These are phyloP conservation scores for Ennomos quercinarius DNA, from an alignment of 2,888 invertebrate species.

Conservation along the genomic window DNA sequence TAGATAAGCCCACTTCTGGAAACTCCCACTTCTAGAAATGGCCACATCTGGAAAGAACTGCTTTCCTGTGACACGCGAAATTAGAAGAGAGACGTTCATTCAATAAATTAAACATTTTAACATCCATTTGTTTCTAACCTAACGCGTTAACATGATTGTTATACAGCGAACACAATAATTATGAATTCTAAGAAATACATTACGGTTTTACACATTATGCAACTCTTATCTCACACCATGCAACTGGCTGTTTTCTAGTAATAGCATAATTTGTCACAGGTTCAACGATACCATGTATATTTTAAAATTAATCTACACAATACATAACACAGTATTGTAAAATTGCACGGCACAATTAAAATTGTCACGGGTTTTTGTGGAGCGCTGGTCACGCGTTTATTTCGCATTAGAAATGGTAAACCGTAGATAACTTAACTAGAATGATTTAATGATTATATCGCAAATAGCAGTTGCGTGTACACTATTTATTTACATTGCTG, in stretches of 20 bases:
- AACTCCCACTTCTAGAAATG: no score
- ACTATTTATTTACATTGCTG: no score
- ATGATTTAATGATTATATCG: neutral
- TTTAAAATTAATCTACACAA: neutral
- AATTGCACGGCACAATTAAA: conserved; percentile 17
- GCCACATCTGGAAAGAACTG: no score
- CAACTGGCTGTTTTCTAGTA: neutral
- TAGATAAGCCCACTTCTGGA: no score
- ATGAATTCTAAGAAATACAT: no score
- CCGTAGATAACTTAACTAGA: conserved; percentile 8
- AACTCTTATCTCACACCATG: neutral
- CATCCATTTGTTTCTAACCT: no score
- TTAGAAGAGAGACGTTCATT: no score
- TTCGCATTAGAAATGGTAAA: neutral
- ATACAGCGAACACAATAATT: no score
- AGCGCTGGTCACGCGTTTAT: conserved; percentile 15
- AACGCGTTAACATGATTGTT: no score
- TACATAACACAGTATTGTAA: neutral
- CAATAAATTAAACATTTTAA: no score
- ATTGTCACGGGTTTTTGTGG: conserved; percentile 24
- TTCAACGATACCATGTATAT: neutral
- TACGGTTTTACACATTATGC: no score
- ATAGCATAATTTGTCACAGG: conserved; percentile 3
- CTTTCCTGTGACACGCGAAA: no score
- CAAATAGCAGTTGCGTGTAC: neutral